These are phyloP conservation scores for Danio tinwini DNA, from an alignment of 2,797 vertebrate genomes.

Conservation along the genomic window DNA sequence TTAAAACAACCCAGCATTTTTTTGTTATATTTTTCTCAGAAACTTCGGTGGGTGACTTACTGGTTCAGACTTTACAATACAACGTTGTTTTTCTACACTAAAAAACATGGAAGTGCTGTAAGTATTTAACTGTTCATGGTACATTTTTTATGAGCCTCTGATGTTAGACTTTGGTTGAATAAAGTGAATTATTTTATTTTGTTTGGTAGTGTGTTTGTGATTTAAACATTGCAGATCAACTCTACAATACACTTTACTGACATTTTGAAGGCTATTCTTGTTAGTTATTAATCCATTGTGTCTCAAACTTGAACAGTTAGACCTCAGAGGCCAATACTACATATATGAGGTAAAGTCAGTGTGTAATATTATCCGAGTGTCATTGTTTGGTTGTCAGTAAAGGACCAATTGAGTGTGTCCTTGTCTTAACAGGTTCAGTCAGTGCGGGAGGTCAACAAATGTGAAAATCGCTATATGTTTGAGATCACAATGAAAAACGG, in stretches of 20 bases:
- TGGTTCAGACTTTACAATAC: conserved; percentile 81
- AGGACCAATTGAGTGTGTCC: not conserved
- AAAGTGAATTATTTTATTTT: no score
- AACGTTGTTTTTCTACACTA: conserved; percentile 78
- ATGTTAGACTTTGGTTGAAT: not conserved
- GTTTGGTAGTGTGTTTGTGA: not conserved
- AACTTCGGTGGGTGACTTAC: conserved; percentile 75
- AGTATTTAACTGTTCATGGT: conserved; percentile 53
- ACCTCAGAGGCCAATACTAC: conserved; percentile 74
- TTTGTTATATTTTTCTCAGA: conserved; percentile 61
- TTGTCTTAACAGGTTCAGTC: conserved; percentile 75
- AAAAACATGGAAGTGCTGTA: conserved; percentile 71
- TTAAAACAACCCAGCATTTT: no score
- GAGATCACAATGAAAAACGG: conserved; percentile 82
- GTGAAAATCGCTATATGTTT: conserved; percentile 72
- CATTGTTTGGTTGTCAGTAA: not conserved
- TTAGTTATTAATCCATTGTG: not conserved
- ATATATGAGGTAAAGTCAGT: conserved; percentile 72
- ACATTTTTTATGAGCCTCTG: not conserved
- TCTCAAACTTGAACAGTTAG: conserved; percentile 62
- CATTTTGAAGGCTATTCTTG: not conserved
- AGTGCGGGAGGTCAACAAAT: conserved; percentile 70
- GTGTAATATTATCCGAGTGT: not conserved
- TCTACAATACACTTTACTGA: not conserved
- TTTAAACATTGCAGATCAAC: not conserved